Percentiles rank a stretch among this genome's conserved stretches.
Conservation (phyloP, 2,113 vertebrate species). For the Myotis davidii region DNA sequence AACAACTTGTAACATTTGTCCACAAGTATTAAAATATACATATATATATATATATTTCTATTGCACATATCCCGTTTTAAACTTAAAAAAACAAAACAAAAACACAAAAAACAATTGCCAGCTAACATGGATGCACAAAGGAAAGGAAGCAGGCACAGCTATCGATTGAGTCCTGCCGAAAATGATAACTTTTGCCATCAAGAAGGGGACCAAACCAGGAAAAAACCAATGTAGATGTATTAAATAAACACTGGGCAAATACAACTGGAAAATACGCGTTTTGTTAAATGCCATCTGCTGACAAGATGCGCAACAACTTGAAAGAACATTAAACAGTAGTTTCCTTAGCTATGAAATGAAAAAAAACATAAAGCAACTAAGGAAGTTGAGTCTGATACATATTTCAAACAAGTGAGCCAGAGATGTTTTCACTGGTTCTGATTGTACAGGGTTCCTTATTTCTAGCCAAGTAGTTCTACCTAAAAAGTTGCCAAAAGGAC, state of each 20-base stretch:
- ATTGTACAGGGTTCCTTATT: not conserved
- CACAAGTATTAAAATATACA: conserved; percentile 98
- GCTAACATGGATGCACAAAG: conserved; percentile 73
- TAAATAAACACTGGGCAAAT: not conserved
- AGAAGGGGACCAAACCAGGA: conserved; percentile 39
- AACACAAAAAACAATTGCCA: conserved; percentile 62
- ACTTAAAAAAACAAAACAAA: not conserved
- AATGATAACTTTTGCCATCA: conserved; percentile 53
- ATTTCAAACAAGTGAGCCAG: not conserved
- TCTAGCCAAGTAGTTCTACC: not conserved
- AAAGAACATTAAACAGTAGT: not conserved
- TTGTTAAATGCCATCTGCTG: conserved; percentile 26
- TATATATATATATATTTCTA: conserved; percentile 94
- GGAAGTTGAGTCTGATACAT: conserved; percentile 13
- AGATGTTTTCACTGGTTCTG: not conserved
- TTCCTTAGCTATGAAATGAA: conserved; percentile 21
- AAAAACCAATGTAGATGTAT: not conserved
- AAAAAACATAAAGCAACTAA: conserved; percentile 17
- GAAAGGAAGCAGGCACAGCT: conserved; percentile 59
- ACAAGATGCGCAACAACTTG: conserved; percentile 22
- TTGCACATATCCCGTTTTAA: conserved; percentile 93
- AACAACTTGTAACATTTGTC: conserved; percentile 99
- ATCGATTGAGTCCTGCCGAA: conserved; percentile 70
- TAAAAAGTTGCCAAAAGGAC: not conserved
- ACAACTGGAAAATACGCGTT: not conserved